These are phyloP conservation scores for Allobates femoralis DNA, from an alignment of 2,797 vertebrate species.

Conservation along the genomic window DNA sequence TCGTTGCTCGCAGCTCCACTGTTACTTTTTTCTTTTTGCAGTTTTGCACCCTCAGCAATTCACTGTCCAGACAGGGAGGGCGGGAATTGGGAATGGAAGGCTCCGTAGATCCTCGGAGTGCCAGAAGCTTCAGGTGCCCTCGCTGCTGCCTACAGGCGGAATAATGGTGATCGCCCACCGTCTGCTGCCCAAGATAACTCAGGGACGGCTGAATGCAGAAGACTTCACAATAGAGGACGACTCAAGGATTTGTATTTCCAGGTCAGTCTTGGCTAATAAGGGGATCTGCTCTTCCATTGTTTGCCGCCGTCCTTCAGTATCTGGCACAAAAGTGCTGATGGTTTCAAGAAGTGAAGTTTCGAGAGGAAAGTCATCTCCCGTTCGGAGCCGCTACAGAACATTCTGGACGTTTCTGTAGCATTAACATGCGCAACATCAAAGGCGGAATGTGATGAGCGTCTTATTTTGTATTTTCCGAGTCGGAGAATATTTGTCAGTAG, in stretches of 20 bases:
- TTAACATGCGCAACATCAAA: slow-evolving; percentile 73
- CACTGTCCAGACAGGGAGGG: too few species aligned
- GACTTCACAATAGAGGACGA: background rate
- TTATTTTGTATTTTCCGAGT: slow-evolving; percentile 20
- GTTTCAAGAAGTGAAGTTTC: background rate
- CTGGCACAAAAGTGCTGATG: slow-evolving; percentile 20
- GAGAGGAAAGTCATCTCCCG: slow-evolving; percentile 17
- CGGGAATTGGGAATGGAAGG: too few species aligned
- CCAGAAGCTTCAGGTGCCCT: too few species aligned
- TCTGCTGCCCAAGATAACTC: background rate
- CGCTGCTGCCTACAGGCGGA: background rate
- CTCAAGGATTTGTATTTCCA: background rate
- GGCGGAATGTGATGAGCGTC: slow-evolving; percentile 18
- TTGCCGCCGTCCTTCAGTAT: background rate
- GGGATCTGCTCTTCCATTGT: background rate
- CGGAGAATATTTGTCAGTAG: slow-evolving; percentile 71
- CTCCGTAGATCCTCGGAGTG: too few species aligned
- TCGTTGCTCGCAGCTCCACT: too few species aligned
- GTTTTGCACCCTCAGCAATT: too few species aligned
- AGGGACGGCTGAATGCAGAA: background rate
- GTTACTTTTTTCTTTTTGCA: too few species aligned
- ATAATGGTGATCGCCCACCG: background rate
- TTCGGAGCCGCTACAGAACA: slow-evolving; percentile 13
- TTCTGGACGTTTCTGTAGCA: slow-evolving; percentile 39
- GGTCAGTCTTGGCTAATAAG: background rate